phyloP scores from a whole-genome alignment of 2,113 vertebrate genomes.

The Thoracochromis brauschi region DNA sequence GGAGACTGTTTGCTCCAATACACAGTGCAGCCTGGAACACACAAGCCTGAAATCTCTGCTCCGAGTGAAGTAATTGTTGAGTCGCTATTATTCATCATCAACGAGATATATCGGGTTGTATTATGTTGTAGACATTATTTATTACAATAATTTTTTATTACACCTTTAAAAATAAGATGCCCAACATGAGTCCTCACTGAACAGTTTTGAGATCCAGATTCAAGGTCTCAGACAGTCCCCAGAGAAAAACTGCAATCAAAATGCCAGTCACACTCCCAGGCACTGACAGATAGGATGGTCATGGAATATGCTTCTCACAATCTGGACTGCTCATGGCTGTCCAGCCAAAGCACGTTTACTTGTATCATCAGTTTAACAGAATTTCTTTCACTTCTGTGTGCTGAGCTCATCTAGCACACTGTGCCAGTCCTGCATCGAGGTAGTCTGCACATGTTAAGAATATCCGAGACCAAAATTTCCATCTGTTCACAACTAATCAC shows the following conservation, averaged over 20 bases:
- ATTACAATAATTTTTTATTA: background rate
- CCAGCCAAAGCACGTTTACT: background rate
- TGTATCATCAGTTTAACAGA: background rate
- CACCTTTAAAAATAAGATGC: background rate
- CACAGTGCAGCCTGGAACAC: background rate
- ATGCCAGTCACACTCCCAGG: constrained; percentile 5
- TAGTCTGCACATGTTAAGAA: background rate
- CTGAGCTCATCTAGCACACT: background rate
- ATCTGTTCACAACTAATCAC: constrained; percentile 10
- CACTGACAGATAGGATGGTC: background rate
- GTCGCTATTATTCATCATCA: background rate
- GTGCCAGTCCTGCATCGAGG: background rate
- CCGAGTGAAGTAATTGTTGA: background rate
- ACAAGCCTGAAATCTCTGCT: background rate
- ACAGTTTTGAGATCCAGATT: background rate
- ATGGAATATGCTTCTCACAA: background rate
- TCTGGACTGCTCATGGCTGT: background rate
- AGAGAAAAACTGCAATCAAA: constrained; percentile 1
- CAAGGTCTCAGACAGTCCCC: background rate
- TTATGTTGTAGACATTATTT: background rate
- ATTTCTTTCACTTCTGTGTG: background rate
- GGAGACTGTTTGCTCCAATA: background rate
- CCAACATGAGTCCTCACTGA: background rate
- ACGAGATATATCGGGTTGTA: accelerated
- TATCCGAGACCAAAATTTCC: constrained; percentile 7